These are phyloP conservation scores for Tapirus terrestris DNA, from an alignment of 2,113 vertebrate genomes.

Conservation along the genomic window DNA sequence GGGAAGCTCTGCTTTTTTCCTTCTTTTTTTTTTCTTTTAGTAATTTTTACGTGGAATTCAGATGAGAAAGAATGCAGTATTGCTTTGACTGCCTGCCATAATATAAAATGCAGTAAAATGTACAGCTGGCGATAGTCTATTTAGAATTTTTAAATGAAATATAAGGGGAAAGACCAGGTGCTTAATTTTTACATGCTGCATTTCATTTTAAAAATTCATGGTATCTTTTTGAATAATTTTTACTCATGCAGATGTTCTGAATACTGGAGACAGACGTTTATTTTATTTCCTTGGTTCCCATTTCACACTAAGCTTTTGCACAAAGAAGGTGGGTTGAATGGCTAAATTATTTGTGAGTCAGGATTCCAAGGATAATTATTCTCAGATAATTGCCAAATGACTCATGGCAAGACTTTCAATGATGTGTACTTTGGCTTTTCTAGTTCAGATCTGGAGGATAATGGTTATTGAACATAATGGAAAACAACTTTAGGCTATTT, in stretches of 20 bases:
- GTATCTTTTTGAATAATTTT: constrained; percentile 82
- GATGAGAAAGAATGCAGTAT: constrained; percentile 63
- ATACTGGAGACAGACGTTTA: constrained; percentile 74
- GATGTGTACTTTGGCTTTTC: constrained; percentile 56
- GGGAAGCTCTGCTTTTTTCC: neutral
- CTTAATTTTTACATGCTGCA: constrained; percentile 81
- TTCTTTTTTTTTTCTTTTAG: constrained; percentile 23
- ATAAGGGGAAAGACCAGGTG: constrained; percentile 81
- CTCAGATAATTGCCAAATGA: constrained; percentile 76
- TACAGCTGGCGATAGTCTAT: constrained; percentile 79
- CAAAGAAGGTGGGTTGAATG: constrained; percentile 69
- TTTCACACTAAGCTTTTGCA: constrained; percentile 65
- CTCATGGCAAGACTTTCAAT: constrained; percentile 66
- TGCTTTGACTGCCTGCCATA: constrained; percentile 73
- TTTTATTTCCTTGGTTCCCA: constrained; percentile 72
- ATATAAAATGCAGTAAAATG: constrained; percentile 77
- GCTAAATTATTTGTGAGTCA: constrained; percentile 72
- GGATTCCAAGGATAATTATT: constrained; percentile 70
- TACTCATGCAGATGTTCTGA: constrained; percentile 82
- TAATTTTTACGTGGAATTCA: constrained; percentile 74
- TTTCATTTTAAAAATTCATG: constrained; percentile 83
- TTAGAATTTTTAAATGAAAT: constrained; percentile 81
- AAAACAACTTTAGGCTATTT: constrained; percentile 59
- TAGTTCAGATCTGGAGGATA: constrained; percentile 46
- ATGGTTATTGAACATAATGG: constrained; percentile 54